Percentiles rank a stretch among this genome's conserved stretches.
Evolutionary conservation across 2,888 invertebrate species (phyloP).

Genomic region (Antitype chi): DNA sequence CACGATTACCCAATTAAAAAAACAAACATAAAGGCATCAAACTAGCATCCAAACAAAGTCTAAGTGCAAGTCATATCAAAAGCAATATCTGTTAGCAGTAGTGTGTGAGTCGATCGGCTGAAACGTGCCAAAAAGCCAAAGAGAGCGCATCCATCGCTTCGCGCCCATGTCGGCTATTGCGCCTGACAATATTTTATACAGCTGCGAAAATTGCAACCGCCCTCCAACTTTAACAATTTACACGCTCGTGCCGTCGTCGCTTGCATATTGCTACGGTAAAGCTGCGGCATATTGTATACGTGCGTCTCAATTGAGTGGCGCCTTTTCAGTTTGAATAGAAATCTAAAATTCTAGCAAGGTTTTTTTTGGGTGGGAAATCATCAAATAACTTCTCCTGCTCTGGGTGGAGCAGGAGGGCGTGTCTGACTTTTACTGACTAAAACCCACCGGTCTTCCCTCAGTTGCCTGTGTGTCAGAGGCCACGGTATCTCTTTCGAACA

Average conservation of each 20-base stretch:
- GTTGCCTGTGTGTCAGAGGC: too few relatives aligned
- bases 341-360: not conserved
- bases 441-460: too few relatives aligned
- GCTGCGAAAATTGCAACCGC: constrained; percentile 86
- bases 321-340: constrained; percentile 3
- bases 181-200: constrained; percentile 86
- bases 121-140: constrained; percentile 83
- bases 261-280: constrained; percentile 75
- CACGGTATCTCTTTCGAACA: too few relatives aligned
- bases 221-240: constrained; percentile 87
- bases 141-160: constrained; percentile 76
- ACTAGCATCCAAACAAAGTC: not conserved
- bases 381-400: too few relatives aligned
- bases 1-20: not conserved
- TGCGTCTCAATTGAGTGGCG: constrained; percentile 22
- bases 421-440: too few relatives aligned
- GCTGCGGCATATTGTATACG: constrained; percentile 61
- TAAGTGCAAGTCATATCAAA: constrained; percentile 35
- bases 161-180: constrained; percentile 73
- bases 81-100: constrained; percentile 54
- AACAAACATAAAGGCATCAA: not conserved
- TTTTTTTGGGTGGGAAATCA: too few relatives aligned
- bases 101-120: constrained; percentile 34
- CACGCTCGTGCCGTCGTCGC: constrained; percentile 76
- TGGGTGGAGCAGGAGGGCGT: too few relatives aligned